Conservation (phyloP, 2,113 vertebrate genomes). For the Amazona guildingii region DNA sequence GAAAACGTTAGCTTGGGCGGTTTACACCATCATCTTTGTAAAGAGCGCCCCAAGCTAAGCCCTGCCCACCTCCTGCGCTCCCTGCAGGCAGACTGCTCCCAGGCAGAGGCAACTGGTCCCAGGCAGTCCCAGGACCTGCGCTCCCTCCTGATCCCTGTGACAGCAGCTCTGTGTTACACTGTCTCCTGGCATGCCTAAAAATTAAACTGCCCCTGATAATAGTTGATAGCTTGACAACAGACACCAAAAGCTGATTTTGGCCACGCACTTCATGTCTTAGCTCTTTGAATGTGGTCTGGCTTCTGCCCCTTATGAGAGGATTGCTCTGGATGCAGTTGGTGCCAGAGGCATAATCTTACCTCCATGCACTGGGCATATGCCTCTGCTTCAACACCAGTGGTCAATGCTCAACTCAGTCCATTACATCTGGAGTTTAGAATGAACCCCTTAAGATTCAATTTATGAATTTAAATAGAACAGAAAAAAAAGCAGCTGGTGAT, state of each 20-base stretch:
- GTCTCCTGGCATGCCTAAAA: background rate
- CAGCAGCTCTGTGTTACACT: background rate
- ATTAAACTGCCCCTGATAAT: background rate
- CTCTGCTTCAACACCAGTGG: rapidly evolving
- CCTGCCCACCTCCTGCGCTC: background rate
- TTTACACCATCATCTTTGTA: background rate
- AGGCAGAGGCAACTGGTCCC: background rate
- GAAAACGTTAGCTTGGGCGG: background rate
- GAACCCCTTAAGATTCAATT: background rate
- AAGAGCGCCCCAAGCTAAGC: background rate
- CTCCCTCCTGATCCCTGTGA: background rate
- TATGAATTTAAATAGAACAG: background rate
- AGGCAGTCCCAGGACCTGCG: background rate
- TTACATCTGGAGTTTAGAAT: background rate
- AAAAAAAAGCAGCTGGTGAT: background rate
- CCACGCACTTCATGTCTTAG: rapidly evolving
- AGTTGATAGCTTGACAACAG: background rate
- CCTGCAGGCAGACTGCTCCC: too few species aligned
- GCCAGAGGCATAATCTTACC: background rate
- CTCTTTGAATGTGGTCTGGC: background rate
- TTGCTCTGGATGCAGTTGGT: background rate
- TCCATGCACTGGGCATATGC: rapidly evolving
- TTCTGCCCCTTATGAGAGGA: background rate
- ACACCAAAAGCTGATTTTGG: background rate
- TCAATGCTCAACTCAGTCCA: background rate